phyloP scores from a whole-genome alignment of 2,797 vertebrate species.

The Streptopelia turtur region DNA sequence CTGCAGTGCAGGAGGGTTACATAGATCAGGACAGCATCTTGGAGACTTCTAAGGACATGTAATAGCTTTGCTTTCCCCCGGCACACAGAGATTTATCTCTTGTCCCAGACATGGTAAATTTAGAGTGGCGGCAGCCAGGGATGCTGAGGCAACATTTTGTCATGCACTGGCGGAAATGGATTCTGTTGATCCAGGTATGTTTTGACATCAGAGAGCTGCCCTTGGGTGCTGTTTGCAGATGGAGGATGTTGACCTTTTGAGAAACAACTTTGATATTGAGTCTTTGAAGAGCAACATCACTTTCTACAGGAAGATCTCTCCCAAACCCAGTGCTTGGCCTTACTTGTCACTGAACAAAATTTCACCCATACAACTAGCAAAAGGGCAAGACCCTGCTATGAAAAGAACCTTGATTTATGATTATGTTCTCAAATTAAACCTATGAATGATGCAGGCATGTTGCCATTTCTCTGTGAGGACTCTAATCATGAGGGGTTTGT shows the following conservation, averaged over 20 bases:
- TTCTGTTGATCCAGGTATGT: background rate
- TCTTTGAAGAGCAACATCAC: background rate
- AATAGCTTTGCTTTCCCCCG: background rate
- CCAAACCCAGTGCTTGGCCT: background rate
- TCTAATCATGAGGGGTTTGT: conserved; percentile 36
- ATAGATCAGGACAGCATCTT: background rate
- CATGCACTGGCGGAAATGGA: background rate
- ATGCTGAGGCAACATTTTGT: background rate
- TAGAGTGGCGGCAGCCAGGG: background rate
- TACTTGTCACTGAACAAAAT: background rate
- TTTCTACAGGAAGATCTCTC: background rate
- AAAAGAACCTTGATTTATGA: conserved; percentile 47
- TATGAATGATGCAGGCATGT: conserved; percentile 7
- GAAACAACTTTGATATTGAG: background rate
- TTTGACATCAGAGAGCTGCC: conserved; percentile 34
- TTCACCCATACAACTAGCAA: background rate
- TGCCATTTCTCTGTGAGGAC: conserved; percentile 35
- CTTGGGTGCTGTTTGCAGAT: conserved; percentile 21
- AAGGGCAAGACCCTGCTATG: background rate
- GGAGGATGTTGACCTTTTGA: conserved; percentile 23
- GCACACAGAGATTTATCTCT: background rate
- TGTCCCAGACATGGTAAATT: background rate
- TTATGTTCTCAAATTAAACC: conserved; percentile 28
- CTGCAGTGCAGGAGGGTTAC: background rate
- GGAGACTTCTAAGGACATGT: background rate